Percentiles rank a stretch among this genome's conserved stretches.
phyloP scores from a whole-genome alignment of 2,888 invertebrate species.

The Cantharis flavilabris region DNA sequence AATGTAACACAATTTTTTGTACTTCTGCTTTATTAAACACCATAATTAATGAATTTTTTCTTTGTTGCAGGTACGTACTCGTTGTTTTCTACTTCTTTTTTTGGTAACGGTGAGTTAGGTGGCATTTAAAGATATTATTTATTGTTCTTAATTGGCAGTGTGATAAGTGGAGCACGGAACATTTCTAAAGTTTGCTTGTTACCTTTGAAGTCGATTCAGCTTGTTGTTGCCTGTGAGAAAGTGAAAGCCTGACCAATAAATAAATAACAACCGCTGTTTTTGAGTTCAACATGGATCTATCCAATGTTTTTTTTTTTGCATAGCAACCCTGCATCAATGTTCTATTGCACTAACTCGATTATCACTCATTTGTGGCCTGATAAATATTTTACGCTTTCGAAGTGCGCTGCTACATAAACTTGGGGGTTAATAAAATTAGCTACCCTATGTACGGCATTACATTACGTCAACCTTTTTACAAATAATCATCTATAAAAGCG shows the following conservation, averaged over 20 bases:
- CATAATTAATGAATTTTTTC: not conserved
- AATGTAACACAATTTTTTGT: not conserved
- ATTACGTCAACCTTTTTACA: slow-evolving; percentile 13
- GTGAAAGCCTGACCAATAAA: slow-evolving; percentile 2
- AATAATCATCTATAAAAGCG: slow-evolving; percentile 11
- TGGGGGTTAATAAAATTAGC: not conserved
- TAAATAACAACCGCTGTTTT: not conserved
- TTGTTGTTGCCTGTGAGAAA: not conserved
- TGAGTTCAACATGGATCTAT: not conserved
- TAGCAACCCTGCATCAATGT: not conserved
- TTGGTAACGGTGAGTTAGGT: not conserved
- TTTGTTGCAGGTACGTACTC: slow-evolving; percentile 7
- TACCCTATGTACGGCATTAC: not conserved
- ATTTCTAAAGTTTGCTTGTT: not conserved
- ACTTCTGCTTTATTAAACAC: not conserved
- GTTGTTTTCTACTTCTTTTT: not conserved
- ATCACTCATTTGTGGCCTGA: not conserved
- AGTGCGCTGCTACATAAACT: not conserved
- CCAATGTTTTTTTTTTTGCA: not conserved
- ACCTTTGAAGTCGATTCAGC: not conserved
- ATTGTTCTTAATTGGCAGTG: not conserved
- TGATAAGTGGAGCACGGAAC: not conserved
- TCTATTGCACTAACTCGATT: not conserved
- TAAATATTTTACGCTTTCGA: not conserved
- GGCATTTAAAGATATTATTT: not conserved